Percentiles rank a stretch among this genome's conserved stretches.
These are phyloP conservation scores for Butorides virescens DNA, from an alignment of 2,113 vertebrate species.

Conservation along the genomic window DNA sequence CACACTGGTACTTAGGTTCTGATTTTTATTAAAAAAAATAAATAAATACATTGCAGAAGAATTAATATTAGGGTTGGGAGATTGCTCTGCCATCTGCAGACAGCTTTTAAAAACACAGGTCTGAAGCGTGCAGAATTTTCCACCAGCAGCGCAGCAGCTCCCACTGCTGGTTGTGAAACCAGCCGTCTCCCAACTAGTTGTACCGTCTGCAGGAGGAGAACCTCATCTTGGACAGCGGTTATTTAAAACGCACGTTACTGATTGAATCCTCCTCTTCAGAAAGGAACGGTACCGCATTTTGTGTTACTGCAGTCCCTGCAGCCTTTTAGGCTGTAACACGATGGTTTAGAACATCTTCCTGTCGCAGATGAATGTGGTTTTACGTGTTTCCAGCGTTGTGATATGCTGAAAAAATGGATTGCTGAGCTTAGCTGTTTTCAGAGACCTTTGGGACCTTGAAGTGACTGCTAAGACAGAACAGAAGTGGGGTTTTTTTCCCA, in stretches of 20 bases:
- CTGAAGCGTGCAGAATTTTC: accelerated
- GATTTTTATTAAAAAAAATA: not conserved
- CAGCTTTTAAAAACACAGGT: not conserved
- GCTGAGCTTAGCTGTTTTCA: not conserved
- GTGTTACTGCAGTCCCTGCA: accelerated
- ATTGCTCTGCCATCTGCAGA: accelerated
- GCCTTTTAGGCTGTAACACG: accelerated
- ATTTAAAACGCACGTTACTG: not conserved
- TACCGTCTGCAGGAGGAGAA: not conserved
- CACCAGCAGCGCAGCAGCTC: not conserved
- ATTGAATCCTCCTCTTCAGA: not conserved
- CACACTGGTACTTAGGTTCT: not conserved
- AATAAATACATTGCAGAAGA: too few species aligned
- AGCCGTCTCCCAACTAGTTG: accelerated
- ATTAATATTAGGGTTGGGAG: not conserved
- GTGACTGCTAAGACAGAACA: not conserved
- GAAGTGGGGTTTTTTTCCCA: not conserved
- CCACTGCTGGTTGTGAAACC: not conserved
- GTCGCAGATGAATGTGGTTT: accelerated
- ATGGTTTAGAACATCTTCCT: accelerated
- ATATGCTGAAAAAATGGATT: not conserved
- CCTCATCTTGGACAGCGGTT: not conserved
- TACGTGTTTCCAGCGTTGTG: accelerated
- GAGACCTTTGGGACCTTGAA: not conserved
- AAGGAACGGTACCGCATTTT: not conserved